Base-by-base conservation (phyloP, 2,113 vertebrate species). In the Zapus hudsonius region DNA sequence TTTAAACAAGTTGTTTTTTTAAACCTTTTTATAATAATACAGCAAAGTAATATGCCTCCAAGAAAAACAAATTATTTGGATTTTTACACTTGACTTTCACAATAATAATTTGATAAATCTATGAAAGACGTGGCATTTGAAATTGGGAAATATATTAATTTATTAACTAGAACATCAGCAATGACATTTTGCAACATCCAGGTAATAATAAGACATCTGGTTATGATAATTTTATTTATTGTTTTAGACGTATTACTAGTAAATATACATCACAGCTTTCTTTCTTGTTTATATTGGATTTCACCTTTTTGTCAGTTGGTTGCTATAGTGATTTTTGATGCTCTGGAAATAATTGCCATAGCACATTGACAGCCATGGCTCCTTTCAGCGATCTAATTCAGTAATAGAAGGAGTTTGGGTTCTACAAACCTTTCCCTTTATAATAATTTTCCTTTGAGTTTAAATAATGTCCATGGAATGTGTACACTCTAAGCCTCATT, bases 371-470 rank as follows among this genome's bases (percentile, higher is more conserved):
- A 94, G 13, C 0, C 0, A 33, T 64, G 1, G 4, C 0, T 74
- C 86, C 85, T 95, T 87, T 76, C 89, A 89, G 2, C 5, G 8
- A 10, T 47, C 22, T 25, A 94, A 4, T 1, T 87, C 13, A 75
- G 11, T n/a, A 52, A 17, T 67, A 15, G 42, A 63, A 12, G 5
- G 81, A 95, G 66, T 57, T 0, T 25, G 10, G 72, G 73, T 95
- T 90, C 23, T n/a, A 87, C 7, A 83, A 75, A 80, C 84, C 59
- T 83, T 23, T 83, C 16, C 17, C 7, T 72, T 87, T 90, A 4
- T 87, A 92, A 90, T 6, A 0, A 63, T 89, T 92, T 96, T 3
- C 7, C 15, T 89, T 94, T 44, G n/a, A 87, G 63, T 78, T 92
- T 5, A 38, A 2, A 59, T 27, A 92, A 36, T 67, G 16, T 42